Base-by-base conservation (phyloP, 2,888 invertebrate species). In the Imbricaverruca yamaguchii region DNA sequence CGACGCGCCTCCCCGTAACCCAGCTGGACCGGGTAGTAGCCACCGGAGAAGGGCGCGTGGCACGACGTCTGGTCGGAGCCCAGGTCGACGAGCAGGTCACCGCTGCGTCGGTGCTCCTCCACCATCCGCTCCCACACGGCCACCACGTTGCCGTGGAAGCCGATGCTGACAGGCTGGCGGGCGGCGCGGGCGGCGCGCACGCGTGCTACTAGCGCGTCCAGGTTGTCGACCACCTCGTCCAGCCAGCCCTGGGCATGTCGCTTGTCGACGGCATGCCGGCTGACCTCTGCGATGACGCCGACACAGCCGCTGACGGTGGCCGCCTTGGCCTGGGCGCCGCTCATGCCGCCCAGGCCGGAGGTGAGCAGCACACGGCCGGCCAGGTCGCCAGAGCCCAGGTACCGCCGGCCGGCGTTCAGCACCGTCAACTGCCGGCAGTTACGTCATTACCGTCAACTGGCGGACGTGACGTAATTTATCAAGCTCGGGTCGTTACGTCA, bases 1-100 rank as follows among this genome's bases (percentile, higher is more conserved):
- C 85, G 83, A 10, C 81, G 86, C 1, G 89, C 86, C 82, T 90
- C 88, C 59, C 89, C 88, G 85, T 88, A 88, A 1, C 86, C 85
- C 23, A 90, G 83, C 85, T 88, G 88, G 7, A 88, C 89, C 2
- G 91, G 91, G 84, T 89, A 91, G 85, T 91, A 91, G 0, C 91
- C 91, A 0, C 90, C 91, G 78, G 88, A 87, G 85, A 88, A 90
- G 0, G 90, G 90, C 84, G 90, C 90, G 85, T 91, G 91, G 80
- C 90, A 89, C 0, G 90, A 90, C 0, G 91, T 91, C 85, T 91
- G 91, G 85, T 91, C 91, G 2, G 90, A 90, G 0, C 90, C 91
- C 23, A 91, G 86, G 77, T 91, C 91, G 0, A 88, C 90, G 57
- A 91, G 85, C n/a, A 88, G 84, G 78, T 91, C 90, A 12, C 89